Evolutionary conservation across 2,888 invertebrate species (phyloP).

Genomic region (Tenthredo amoena): DNA sequence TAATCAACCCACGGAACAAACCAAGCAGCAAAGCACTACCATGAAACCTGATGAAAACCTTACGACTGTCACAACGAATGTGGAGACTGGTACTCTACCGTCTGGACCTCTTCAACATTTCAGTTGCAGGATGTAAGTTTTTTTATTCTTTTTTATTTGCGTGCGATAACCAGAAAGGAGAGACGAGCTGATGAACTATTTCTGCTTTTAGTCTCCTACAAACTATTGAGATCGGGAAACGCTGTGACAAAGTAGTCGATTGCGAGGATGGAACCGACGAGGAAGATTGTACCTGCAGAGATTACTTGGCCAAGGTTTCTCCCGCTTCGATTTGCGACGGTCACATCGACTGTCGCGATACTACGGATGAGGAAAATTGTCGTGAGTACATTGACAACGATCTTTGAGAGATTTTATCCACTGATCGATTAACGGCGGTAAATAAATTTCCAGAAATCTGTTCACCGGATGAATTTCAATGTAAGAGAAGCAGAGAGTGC

Average conservation of each 20-base stretch:
- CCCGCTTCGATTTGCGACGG: conserved; percentile 87
- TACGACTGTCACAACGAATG: not conserved
- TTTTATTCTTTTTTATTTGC: not conserved
- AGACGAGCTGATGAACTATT: not conserved
- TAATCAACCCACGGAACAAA: not conserved
- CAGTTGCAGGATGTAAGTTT: conserved; percentile 78
- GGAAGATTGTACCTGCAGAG: conserved; percentile 85
- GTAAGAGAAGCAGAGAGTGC: conserved; percentile 84
- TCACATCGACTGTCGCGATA: conserved; percentile 86
- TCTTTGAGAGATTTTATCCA: not conserved
- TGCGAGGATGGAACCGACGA: conserved; percentile 93
- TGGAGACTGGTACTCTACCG: not conserved
- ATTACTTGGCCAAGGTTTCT: conserved; percentile 81
- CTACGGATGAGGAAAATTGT: conserved; percentile 88
- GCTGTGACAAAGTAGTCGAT: conserved; percentile 86
- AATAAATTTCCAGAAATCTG: conserved; percentile 80
- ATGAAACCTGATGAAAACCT: not conserved
- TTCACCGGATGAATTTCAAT: conserved; percentile 81
- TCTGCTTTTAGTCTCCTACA: conserved; percentile 83
- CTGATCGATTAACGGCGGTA: not conserved
- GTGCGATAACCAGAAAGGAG: not conserved
- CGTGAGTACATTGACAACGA: conserved; percentile 78
- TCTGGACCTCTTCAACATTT: conserved; percentile 73
- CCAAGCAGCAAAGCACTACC: not conserved
- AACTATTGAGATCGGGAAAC: conserved; percentile 80